Conservation (phyloP, 2,888 invertebrate species). For the Argyresthia albistria region DNA sequence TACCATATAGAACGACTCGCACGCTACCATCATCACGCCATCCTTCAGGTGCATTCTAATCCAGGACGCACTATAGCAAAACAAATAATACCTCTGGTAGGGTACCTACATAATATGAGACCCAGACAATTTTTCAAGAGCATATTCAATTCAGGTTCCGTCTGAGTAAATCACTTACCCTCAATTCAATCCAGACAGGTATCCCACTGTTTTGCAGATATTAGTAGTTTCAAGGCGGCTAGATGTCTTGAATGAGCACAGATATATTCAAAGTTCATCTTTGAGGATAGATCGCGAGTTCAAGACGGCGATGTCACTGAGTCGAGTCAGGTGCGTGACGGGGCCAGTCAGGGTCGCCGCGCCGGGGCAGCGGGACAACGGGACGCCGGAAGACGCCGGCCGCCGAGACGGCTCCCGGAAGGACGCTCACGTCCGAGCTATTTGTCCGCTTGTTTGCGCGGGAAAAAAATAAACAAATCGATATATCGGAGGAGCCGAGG, state of each 20-base stretch:
- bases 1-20: no score
- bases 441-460: slow-evolving; percentile 43
- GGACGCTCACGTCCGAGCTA: slow-evolving; percentile 21
- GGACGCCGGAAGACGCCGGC: neutral
- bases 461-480: slow-evolving; percentile 68
- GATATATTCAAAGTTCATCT: neutral
- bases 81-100: no score
- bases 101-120: no score
- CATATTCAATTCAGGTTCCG: no score
- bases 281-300: neutral
- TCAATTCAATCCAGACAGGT: slow-evolving; percentile 9
- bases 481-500: slow-evolving; percentile 51
- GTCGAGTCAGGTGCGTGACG: slow-evolving; percentile 10
- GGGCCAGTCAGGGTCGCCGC: slow-evolving; percentile 30
- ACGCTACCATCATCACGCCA: no score
- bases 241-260: neutral
- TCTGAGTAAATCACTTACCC: slow-evolving; percentile 8
- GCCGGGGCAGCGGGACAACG: slow-evolving; percentile 14
- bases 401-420: slow-evolving; percentile 1
- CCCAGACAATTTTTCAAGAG: no score
- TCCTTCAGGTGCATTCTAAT: no score
- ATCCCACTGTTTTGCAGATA: neutral
- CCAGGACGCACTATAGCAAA: no score
- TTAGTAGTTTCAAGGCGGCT: no score
- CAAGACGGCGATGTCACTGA: slow-evolving; percentile 14